These are phyloP conservation scores for Acyrthosiphon pisum DNA, from an alignment of 1,140 invertebrate genomes.

Conservation along the genomic window DNA sequence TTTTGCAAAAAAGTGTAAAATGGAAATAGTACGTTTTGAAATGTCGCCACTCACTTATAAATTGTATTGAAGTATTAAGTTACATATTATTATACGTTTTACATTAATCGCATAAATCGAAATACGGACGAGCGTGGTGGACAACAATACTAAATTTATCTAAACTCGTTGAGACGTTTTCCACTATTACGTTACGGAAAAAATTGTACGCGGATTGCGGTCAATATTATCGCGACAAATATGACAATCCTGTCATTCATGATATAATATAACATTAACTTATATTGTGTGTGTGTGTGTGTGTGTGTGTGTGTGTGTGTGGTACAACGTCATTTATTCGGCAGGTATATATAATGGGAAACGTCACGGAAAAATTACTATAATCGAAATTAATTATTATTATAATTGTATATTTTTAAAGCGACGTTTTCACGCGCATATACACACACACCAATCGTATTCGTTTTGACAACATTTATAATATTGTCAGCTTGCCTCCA, in stretches of 20 bases:
- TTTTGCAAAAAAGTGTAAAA: too few relatives aligned
- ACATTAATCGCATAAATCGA: background rate
- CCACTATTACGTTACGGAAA: background rate
- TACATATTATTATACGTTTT: background rate
- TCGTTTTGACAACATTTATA: background rate
- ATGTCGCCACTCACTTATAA: too few relatives aligned
- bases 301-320: background rate
- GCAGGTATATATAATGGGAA: background rate
- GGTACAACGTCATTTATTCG: background rate
- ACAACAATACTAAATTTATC: background rate
- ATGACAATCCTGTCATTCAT: background rate
- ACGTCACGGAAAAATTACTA: background rate
- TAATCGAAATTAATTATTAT: background rate
- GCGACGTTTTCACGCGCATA: background rate
- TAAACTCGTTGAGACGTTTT: background rate
- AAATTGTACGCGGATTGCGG: background rate
- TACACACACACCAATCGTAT: background rate
- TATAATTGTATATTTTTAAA: background rate
- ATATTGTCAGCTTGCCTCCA: background rate
- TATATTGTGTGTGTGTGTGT: background rate
- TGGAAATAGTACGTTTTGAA: too few relatives aligned
- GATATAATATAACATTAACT: background rate
- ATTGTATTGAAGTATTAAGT: background rate
- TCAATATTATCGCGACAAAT: background rate
- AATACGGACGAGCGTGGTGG: background rate